phyloP scores from a whole-genome alignment of 2,797 vertebrate species.

The Lindbergichthys nudifrons region DNA sequence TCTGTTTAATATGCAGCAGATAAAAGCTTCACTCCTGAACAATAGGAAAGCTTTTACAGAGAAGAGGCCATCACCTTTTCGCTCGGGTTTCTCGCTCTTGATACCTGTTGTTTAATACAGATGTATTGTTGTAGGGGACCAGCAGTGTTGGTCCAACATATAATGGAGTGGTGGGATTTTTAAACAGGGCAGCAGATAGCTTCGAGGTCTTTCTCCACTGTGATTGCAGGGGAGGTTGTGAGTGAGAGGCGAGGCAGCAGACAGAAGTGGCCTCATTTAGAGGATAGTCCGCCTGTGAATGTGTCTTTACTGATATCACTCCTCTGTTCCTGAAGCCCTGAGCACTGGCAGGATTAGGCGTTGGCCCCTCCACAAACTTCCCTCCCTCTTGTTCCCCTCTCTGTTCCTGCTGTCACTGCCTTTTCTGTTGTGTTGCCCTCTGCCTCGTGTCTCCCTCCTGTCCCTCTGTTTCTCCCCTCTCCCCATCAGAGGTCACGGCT shows the following conservation, averaged over 20 bases:
- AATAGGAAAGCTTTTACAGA: constrained; percentile 12
- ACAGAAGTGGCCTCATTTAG: constrained; percentile 69
- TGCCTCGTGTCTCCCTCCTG: constrained; percentile 37
- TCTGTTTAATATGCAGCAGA: constrained; percentile 25
- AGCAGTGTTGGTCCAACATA: constrained; percentile 23
- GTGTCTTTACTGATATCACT: constrained; percentile 70
- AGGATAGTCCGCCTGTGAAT: constrained; percentile 53
- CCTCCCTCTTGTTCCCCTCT: constrained; percentile 22
- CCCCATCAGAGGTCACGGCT: constrained; percentile 63
- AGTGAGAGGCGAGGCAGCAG: constrained; percentile 37
- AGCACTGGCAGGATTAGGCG: constrained; percentile 59
- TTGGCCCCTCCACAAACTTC: constrained; percentile 55
- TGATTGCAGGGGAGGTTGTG: constrained; percentile 54
- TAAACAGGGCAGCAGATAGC: constrained; percentile 71
- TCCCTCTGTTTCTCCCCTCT: constrained; percentile 5
- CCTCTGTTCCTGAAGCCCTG: constrained; percentile 53
- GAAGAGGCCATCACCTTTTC: constrained; percentile 3
- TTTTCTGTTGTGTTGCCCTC: constrained; percentile 42
- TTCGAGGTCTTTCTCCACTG: constrained; percentile 55
- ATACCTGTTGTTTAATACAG: constrained; percentile 25
- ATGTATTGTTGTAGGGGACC: constrained; percentile 34
- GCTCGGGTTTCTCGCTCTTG: not conserved
- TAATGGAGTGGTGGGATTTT: constrained; percentile 52
- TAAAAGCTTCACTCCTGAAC: constrained; percentile 19
- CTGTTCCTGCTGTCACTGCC: constrained; percentile 52